These are phyloP conservation scores for Salvelinus namaycush DNA, from an alignment of 2,113 vertebrate species.

Conservation along the genomic window DNA sequence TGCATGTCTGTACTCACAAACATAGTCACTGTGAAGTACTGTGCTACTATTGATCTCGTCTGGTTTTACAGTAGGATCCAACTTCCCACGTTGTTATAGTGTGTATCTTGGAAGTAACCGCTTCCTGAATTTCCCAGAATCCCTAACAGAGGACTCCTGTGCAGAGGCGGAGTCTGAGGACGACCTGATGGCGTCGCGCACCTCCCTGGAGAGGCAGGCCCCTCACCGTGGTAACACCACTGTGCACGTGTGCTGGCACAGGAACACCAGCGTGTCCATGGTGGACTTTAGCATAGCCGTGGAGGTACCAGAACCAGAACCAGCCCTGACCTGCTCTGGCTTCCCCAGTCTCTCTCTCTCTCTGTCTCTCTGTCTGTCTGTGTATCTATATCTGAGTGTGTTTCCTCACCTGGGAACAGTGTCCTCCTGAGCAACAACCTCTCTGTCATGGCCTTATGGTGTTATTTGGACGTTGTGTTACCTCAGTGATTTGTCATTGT, in stretches of 20 bases:
- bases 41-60: too few species aligned
- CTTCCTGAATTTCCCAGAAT: slow-evolving; percentile 84
- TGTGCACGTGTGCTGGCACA: slow-evolving; percentile 99
- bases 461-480: neutral
- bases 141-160: slow-evolving; percentile 80
- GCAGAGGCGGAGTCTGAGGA: slow-evolving; percentile 95
- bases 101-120: slow-evolving; percentile 62
- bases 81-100: slow-evolving; percentile 30
- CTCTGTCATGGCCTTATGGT: neutral
- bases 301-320: slow-evolving; percentile 82
- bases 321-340: slow-evolving; percentile 34
- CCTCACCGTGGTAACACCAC: slow-evolving; percentile 97
- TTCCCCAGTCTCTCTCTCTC: slow-evolving; percentile 43
- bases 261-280: slow-evolving; percentile 98
- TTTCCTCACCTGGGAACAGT: slow-evolving; percentile 52
- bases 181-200: slow-evolving; percentile 84
- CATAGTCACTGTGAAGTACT: too few species aligned
- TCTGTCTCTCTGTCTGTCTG: slow-evolving; percentile 46
- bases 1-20: too few species aligned
- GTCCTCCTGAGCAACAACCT: slow-evolving; percentile 36
- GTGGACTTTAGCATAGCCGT: slow-evolving; percentile 96
- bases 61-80: neutral
- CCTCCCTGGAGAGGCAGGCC: slow-evolving; percentile 85
- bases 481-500: neutral
- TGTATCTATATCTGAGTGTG: slow-evolving; percentile 25